Conservation (phyloP, 2,888 invertebrate genomes). For the Athetis lepigone region DNA sequence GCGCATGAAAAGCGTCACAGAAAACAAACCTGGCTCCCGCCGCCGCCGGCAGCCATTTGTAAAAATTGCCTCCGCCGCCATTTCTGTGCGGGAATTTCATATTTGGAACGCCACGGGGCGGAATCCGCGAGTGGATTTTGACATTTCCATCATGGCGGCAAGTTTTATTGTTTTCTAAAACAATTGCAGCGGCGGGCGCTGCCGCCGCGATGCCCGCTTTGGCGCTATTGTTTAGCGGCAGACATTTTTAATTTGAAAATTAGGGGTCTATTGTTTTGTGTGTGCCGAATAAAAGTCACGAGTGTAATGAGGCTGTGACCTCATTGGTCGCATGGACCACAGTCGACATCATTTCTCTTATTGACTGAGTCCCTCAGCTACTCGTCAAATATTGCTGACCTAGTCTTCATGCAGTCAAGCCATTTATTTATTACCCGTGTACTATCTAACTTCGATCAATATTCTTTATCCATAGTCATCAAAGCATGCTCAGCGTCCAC, state of each 20-base stretch:
- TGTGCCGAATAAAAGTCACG: conserved; percentile 58
- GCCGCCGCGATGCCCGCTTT: conserved; percentile 80
- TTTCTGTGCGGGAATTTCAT: conserved; percentile 89
- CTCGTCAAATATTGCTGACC: background rate
- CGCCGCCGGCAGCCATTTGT: conserved; percentile 89
- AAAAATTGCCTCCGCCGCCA: conserved; percentile 90
- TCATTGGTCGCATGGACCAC: conserved; percentile 63
- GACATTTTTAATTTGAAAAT: conserved; percentile 87
- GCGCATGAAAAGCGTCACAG: conserved; percentile 67
- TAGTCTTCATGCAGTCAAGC: background rate
- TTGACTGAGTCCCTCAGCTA: background rate
- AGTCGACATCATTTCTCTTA: background rate
- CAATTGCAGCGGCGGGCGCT: conserved; percentile 73
- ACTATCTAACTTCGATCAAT: background rate
- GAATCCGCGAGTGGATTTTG: conserved; percentile 81
- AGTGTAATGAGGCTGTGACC: conserved; percentile 62
- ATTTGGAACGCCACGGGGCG: conserved; percentile 88
- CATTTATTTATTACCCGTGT: background rate
- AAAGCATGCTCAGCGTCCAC: background rate
- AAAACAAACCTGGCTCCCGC: conserved; percentile 80
- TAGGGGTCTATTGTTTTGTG: conserved; percentile 77
- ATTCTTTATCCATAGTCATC: background rate
- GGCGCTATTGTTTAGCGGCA: conserved; percentile 79
- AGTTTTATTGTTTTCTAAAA: conserved; percentile 87
- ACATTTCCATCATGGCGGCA: conserved; percentile 84